A percentile compares a stretch with the other conserved stretches of the same genome.
phyloP scores from a whole-genome alignment of 2,888 invertebrate species.

The Ichneumon xanthorius region DNA sequence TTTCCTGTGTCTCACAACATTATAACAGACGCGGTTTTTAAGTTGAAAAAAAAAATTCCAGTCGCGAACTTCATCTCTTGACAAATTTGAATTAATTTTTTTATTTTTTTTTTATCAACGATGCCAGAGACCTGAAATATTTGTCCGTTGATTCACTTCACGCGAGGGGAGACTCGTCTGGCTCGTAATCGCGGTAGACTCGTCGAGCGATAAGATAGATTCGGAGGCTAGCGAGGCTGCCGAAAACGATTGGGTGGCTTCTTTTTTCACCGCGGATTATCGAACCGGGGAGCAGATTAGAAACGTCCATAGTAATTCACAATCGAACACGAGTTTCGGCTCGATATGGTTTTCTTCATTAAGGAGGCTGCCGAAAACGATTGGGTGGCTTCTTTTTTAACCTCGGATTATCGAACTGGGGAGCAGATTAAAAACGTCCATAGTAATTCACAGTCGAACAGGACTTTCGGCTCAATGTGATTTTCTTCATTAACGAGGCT shows the following conservation, averaged over 20 bases:
- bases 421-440: background rate
- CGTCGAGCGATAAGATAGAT: slow-evolving; percentile 20
- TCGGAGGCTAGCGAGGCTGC: background rate
- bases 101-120: background rate
- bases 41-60: background rate
- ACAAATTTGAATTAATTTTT: background rate
- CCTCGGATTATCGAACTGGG: background rate
- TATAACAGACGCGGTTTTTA: background rate
- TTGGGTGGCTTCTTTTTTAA: slow-evolving; percentile 5
- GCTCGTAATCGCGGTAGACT: background rate
- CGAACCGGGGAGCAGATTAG: too few relatives aligned
- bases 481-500: slow-evolving; percentile 2
- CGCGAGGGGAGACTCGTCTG: background rate
- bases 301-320: background rate
- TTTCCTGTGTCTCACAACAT: background rate
- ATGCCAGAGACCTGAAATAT: too few relatives aligned
- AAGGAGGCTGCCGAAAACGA: background rate
- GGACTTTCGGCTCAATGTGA: too few relatives aligned
- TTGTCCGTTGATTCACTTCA: background rate
- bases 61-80: background rate
- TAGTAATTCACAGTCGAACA: background rate
- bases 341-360: too few relatives aligned
- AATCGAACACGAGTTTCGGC: too few relatives aligned
- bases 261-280: background rate
- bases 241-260: slow-evolving; percentile 8